phyloP scores from a whole-genome alignment of 2,113 vertebrate species.

The Synodontis membranacea region DNA sequence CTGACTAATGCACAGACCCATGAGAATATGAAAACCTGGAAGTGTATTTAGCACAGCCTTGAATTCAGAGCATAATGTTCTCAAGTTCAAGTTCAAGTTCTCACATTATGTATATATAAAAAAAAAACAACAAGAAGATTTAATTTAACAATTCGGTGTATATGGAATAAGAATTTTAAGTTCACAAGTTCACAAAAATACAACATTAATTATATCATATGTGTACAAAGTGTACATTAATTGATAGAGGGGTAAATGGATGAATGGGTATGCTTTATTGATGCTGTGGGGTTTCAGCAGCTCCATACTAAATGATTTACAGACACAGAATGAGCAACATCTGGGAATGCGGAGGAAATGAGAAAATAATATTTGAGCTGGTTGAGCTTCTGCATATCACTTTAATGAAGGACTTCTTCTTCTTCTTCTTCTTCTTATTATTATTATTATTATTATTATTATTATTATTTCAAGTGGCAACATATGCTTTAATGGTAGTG shows the following conservation, averaged over 20 bases:
- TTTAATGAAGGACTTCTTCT: neutral
- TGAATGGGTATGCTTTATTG: neutral
- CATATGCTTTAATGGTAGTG: neutral
- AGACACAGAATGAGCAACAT: slow-evolving; percentile 13
- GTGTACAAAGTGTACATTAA: neutral
- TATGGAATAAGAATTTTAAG: neutral
- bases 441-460: neutral
- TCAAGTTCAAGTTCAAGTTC: too few species aligned
- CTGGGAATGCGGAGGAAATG: slow-evolving; percentile 1
- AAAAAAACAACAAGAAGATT: neutral
- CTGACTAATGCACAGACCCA: neutral
- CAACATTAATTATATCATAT: neutral
- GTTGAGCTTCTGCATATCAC: neutral
- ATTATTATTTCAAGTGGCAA: neutral
- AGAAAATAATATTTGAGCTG: slow-evolving; percentile 8
- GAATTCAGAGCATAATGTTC: neutral
- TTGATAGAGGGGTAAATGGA: neutral
- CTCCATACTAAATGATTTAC: neutral
- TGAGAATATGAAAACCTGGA: slow-evolving; percentile 6
- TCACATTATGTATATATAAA: neutral
- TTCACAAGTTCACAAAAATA: neutral
- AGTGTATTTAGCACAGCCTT: neutral
- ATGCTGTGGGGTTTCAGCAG: neutral
- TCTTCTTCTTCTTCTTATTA: neutral
- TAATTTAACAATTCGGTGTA: neutral